Evolutionary conservation across 92 coral and sea anemone genomes (phyloP), one percentile per base, ranked within the genome.

Genomic region (Phenganax marumi): DNA sequence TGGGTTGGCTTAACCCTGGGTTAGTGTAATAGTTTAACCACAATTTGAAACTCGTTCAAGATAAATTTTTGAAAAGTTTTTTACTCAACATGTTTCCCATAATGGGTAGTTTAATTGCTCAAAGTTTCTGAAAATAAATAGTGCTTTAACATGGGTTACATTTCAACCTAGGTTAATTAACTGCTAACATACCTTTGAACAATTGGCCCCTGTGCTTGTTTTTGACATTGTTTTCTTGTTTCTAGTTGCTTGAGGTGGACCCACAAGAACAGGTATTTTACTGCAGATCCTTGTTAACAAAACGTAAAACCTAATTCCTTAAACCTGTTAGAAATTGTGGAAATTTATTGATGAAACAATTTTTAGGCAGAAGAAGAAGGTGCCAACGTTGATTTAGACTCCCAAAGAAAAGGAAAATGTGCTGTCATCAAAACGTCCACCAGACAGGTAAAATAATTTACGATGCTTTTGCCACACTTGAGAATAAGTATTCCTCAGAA

Each of bases 391-490:
- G 98, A 95, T 80, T 77, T 95, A 73, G 98, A 95, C 76, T 95
- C 98, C 17, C 98, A 95, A 73, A 86, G 98, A 84, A 95, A 95
- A 86, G 98, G 98, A 64, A 95, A 95, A 88, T 95, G 98, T 88
- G 98, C 98, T 12, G 99, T 96, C 16, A 96, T 96, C 23, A 96
- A 96, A 79, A 96, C 99, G 50, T 96, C 99, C 25, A 96, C 99
- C 25, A 96, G 99, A 96, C 99, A 96, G 96, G 99, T 94, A 52
- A 39, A 62, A 57, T 19, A 4, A 52, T 25, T 16, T 58, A 58
- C 13, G 12, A 26, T 70, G 14, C 13, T 3, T 23, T 8, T 9
- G 5, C 39, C 8, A n/a, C 17, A 3, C 70, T 4, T 4, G 26
- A 63, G 16, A 63, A 63, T 18, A 12, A 4, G 13, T 77, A 50